phyloP scores from a whole-genome alignment of 2,888 invertebrate genomes.

The Zygogramma bicolorata region DNA sequence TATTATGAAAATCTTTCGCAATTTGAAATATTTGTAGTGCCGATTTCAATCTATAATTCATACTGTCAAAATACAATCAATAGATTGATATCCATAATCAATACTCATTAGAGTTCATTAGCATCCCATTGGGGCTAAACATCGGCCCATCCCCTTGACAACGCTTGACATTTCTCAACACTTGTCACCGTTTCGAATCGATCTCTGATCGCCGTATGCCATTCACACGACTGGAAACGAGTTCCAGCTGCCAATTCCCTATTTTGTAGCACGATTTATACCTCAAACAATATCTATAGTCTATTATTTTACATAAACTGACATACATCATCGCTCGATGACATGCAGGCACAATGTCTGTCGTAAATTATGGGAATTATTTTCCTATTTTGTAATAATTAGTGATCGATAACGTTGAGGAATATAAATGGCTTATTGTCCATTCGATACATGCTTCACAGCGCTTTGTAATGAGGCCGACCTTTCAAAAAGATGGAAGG shows the following conservation, averaged over 20 bases:
- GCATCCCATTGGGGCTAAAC: neutral
- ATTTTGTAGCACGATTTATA: constrained; percentile 45
- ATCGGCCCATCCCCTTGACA: neutral
- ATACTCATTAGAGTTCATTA: neutral
- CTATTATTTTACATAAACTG: constrained; percentile 30
- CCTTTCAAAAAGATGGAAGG: neutral
- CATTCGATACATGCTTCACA: neutral
- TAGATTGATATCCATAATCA: no score
- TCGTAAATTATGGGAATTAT: constrained; percentile 24
- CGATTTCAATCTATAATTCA: no score
- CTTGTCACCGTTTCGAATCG: neutral
- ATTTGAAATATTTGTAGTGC: no score
- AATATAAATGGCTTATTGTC: constrained; percentile 16
- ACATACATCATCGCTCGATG: constrained; percentile 22
- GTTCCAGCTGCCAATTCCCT: constrained; percentile 43
- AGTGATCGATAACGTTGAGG: constrained; percentile 24
- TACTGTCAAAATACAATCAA: no score
- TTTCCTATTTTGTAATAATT: constrained; percentile 29
- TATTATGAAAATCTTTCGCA: no score
- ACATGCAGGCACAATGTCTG: constrained; percentile 20
- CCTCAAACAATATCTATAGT: constrained; percentile 40
- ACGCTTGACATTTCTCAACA: neutral
- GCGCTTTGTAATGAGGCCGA: neutral
- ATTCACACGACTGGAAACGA: constrained; percentile 17
- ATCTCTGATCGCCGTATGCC: constrained; percentile 8